Evolutionary conservation across 2,113 vertebrate species (phyloP), one percentile per base, ranked within the genome.

Genomic region (Syngnathus scovelli): DNA sequence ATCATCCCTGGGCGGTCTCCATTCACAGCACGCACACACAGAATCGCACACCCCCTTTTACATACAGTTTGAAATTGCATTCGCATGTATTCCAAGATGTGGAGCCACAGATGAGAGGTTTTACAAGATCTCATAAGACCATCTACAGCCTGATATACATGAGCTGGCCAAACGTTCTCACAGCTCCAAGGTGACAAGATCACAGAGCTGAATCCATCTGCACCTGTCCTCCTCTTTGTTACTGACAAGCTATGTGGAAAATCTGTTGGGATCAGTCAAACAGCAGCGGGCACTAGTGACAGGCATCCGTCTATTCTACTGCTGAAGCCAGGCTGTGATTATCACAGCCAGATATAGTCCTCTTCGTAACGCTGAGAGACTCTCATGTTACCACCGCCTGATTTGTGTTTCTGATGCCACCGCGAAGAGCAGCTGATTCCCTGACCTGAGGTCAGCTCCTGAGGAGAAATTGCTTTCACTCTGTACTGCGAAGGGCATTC

Each of bases 341-440:
- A 89, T 83, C 80, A 74, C 78, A 81, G 85, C 86, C 85, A 75
- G 76, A 89, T 91, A 83, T 88, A 89, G 86, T 67, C 75, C 54
- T 44, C 64, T 69, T 59, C 12, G 75, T 80, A 80, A 80, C n/a
- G 69, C 68, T 62, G 27, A 68, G 69, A 78, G 69, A 70, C 72
- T 77, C 85, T 90, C 83, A 19, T 70, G 77, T 89, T 90, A 85
- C 88, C 5, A 7, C 43, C 70, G 70, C 60, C 60, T 44, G 74
- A 80, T 82, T 69, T 72, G 64, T 62, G 60, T 56, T 66, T 80
- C 65, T 74, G 73, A 86, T 87, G 79, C 82, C 76, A 76, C 44
- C 64, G 46, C 7, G 38, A 61, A 63, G 65, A 66, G 76, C 78
- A 79, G 81, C 74, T 83, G 77, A 69, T 75, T 54, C 16, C 8